These are phyloP conservation scores for Cyclopterus lumpus DNA, from an alignment of 2,797 vertebrate species.

Conservation along the genomic window DNA sequence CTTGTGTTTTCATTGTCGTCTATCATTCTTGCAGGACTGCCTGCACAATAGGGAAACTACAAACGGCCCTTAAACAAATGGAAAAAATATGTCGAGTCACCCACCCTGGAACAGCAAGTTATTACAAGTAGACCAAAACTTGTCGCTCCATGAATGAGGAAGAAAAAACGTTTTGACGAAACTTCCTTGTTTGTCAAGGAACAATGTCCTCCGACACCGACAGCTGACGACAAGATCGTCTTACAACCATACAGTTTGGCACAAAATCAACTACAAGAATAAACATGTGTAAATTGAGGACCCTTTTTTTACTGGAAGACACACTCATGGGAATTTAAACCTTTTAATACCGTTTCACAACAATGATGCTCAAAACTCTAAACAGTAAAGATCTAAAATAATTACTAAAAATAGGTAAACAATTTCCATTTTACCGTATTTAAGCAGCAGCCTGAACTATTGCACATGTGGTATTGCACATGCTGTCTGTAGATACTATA, in stretches of 20 bases:
- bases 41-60: background rate
- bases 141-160: constrained; percentile 29
- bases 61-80: background rate
- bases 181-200: constrained; percentile 13
- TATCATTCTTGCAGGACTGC: background rate
- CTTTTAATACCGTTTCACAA: background rate
- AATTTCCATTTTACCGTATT: background rate
- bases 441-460: background rate
- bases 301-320: background rate
- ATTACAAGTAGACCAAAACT: background rate
- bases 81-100: background rate
- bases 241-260: background rate
- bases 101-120: background rate
- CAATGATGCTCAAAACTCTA: background rate
- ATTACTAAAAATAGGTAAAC: background rate
- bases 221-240: background rate
- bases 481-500: background rate
- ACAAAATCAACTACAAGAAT: background rate
- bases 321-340: background rate
- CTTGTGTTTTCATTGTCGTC: background rate
- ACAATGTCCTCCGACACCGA: background rate
- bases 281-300: background rate
- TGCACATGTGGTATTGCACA: background rate
- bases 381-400: background rate
- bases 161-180: constrained; percentile 7